phyloP scores from a whole-genome alignment of 2,797 vertebrate species.

The Australoheros facetus region DNA sequence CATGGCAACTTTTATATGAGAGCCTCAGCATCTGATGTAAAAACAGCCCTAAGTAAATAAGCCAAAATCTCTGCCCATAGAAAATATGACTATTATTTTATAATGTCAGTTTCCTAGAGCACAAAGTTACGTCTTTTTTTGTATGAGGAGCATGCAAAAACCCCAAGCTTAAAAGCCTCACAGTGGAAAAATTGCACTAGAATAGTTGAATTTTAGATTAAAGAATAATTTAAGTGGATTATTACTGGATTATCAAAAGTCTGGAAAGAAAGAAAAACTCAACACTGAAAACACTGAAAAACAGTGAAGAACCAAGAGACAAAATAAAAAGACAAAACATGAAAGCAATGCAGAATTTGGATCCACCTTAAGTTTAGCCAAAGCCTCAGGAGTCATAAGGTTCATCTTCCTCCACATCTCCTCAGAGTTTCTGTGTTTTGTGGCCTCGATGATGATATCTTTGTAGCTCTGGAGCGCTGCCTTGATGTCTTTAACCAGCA shows the following conservation, averaged over 20 bases:
- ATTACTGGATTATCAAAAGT: neutral
- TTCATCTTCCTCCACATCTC: slow-evolving; percentile 99
- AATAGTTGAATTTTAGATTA: no score
- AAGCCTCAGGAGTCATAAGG: slow-evolving; percentile 95
- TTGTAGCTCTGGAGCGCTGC: slow-evolving; percentile 93
- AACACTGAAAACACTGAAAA: neutral
- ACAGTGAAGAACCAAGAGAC: neutral
- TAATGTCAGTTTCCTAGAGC: neutral
- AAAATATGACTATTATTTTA: neutral
- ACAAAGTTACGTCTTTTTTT: neutral
- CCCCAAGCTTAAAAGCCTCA: neutral
- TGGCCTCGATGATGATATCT: slow-evolving; percentile 97
- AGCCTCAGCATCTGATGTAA: neutral
- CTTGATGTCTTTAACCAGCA: slow-evolving; percentile 94
- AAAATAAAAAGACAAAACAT: neutral
- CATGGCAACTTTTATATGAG: neutral
- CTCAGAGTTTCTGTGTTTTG: slow-evolving; percentile 97
- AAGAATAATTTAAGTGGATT: neutral
- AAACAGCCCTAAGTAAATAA: neutral
- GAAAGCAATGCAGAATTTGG: neutral
- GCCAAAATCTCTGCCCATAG: neutral
- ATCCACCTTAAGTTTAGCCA: slow-evolving; percentile 87
- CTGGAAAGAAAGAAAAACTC: neutral
- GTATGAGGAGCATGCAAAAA: neutral
- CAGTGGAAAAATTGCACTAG: neutral